A percentile compares a stretch with the other conserved stretches of the same genome.
Conservation (phyloP, 2,888 invertebrate genomes). For the Ormyrus rosae region DNA sequence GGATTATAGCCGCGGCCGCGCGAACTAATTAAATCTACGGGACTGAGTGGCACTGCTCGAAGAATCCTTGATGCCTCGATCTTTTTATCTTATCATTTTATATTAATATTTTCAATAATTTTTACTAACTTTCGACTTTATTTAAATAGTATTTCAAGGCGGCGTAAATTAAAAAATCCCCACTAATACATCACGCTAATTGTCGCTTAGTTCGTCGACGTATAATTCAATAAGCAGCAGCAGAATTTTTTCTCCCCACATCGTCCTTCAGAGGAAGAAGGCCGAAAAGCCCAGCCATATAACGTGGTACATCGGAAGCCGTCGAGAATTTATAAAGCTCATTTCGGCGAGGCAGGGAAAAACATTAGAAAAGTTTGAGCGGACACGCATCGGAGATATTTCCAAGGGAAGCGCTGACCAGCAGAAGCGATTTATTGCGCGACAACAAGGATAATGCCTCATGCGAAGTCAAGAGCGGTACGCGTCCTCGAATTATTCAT, state of each 20-base stretch:
- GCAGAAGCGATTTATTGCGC: conserved; percentile 54
- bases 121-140: too few species aligned
- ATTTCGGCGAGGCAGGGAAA: conserved; percentile 41
- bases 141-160: too few species aligned
- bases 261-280: not conserved
- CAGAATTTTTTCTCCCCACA: conserved; percentile 11
- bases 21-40: conserved; percentile 1
- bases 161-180: not conserved
- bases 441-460: conserved; percentile 61
- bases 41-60: too few species aligned
- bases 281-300: not conserved
- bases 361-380: conserved; percentile 55
- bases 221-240: conserved; percentile 41
- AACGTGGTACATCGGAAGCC: not conserved
- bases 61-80: too few species aligned
- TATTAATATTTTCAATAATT: too few species aligned
- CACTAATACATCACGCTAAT: conserved; percentile 45
- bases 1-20: not conserved
- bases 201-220: conserved; percentile 15
- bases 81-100: too few species aligned
- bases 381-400: conserved; percentile 45
- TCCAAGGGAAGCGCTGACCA: conserved; percentile 39
- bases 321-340: conserved; percentile 54
- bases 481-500: conserved; percentile 62
- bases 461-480: conserved; percentile 58